A percentile compares a stretch with the other conserved stretches of the same genome.
phyloP scores from a whole-genome alignment of 2,797 vertebrate genomes.

The Eurystomus glaucurus region DNA sequence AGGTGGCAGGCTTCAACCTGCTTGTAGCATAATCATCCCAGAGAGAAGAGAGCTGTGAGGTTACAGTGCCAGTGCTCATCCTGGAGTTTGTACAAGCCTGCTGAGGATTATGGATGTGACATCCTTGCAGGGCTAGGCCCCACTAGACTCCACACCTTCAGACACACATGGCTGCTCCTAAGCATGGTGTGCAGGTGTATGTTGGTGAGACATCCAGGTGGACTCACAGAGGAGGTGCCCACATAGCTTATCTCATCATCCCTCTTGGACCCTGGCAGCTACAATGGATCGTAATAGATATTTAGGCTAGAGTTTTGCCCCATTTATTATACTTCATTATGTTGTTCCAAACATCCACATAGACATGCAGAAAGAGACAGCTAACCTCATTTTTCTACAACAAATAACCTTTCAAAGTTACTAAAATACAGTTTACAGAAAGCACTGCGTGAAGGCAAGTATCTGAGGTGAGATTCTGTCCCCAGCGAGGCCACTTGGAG shows the following conservation, averaged over 20 bases:
- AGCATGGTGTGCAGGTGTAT: not conserved
- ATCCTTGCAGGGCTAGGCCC: not conserved
- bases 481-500: not conserved
- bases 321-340: fast-evolving
- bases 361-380: not conserved
- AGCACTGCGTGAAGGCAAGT: not conserved
- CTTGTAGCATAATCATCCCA: not conserved
- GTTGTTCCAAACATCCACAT: not conserved
- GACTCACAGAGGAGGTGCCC: not conserved
- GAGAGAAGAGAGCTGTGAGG: not conserved
- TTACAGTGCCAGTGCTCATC: fast-evolving
- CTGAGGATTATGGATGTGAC: no score
- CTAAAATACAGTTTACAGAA: not conserved
- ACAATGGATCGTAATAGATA: conserved; percentile 32
- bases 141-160: not conserved
- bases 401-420: not conserved
- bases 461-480: not conserved
- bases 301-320: not conserved
- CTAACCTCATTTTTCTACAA: conserved; percentile 43
- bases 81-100: not conserved
- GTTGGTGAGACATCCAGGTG: not conserved
- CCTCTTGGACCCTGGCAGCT: not conserved
- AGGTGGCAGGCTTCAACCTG: not conserved
- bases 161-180: not conserved
- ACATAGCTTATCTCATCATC: not conserved